These are phyloP conservation scores for Drosophila pseudoananassae DNA, from an alignment of 1,140 invertebrate species.

Conservation along the genomic window DNA sequence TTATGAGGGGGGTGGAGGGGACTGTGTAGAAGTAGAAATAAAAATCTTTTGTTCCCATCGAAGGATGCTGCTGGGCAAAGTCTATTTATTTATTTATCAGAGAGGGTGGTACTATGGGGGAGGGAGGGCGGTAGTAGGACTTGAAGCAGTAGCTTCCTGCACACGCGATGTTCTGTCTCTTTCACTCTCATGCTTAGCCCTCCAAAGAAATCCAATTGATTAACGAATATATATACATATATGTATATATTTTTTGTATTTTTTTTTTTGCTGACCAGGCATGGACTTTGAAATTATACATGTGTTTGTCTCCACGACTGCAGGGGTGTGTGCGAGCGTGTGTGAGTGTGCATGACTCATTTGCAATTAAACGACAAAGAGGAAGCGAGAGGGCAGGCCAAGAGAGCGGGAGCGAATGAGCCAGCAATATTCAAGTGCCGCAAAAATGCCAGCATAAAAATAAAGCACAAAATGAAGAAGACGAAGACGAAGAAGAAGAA, in stretches of 20 bases:
- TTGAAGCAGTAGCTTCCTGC: conserved; percentile 54
- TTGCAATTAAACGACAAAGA: conserved; percentile 77
- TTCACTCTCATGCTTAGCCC: background rate
- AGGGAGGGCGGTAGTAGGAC: background rate
- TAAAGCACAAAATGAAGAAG: conserved; percentile 64
- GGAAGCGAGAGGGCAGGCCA: conserved; percentile 16
- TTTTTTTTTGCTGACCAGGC: conserved; percentile 51
- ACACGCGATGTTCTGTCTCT: conserved; percentile 24
- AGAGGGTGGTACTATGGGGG: background rate
- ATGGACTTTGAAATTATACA: conserved; percentile 64
- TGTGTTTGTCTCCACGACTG: conserved; percentile 28
- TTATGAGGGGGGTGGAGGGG: background rate
- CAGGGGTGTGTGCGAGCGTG: conserved; percentile 31
- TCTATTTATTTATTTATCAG: conserved; percentile 63
- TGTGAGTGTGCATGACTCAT: conserved; percentile 70
- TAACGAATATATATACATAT: conserved; percentile 15
- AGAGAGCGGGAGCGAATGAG: conserved; percentile 23
- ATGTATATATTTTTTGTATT: background rate
- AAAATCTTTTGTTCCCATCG: conserved; percentile 26
- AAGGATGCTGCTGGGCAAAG: conserved; percentile 30
- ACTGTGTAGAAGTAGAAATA: background rate
- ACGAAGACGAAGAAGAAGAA: conserved; percentile 51
- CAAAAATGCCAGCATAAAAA: conserved; percentile 81
- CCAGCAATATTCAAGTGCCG: conserved; percentile 64
- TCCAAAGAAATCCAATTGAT: conserved; percentile 53